A percentile compares a stretch with the other conserved stretches of the same genome.
These are phyloP conservation scores for Drosophila lacertosa DNA, from an alignment of 1,140 invertebrate genomes.

Conservation along the genomic window DNA sequence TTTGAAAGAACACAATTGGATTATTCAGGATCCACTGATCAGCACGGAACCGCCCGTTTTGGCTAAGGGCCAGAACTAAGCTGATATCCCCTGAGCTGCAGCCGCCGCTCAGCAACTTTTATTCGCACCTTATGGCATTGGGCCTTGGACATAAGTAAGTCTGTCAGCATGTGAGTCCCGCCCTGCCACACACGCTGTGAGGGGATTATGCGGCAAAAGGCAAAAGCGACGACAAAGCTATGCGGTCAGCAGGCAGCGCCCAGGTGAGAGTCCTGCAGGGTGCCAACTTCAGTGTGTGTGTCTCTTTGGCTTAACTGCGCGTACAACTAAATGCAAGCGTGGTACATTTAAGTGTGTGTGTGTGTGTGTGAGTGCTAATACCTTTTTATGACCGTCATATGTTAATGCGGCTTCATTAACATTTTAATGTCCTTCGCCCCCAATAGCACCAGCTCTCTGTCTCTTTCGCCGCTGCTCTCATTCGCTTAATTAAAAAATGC, in stretches of 20 bases:
- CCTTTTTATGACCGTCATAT: conserved; percentile 81
- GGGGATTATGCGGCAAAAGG: conserved; percentile 75
- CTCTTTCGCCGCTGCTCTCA: background rate
- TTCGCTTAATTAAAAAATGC: conserved; percentile 73
- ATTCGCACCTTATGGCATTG: conserved; percentile 77
- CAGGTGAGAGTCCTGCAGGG: conserved; percentile 43
- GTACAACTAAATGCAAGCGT: conserved; percentile 50
- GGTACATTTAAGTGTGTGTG: conserved; percentile 1
- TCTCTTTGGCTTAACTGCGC: conserved; percentile 51
- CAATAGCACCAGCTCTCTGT: conserved; percentile 46
- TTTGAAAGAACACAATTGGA: background rate
- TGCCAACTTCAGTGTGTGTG: conserved; percentile 7
- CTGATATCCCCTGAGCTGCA: conserved; percentile 31
- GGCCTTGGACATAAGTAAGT: conserved; percentile 65
- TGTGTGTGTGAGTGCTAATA: conserved; percentile 56
- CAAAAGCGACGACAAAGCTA: conserved; percentile 58
- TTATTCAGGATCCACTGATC: conserved; percentile 3
- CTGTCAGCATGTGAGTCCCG: conserved; percentile 68
- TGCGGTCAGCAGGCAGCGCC: conserved; percentile 68
- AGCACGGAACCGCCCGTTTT: conserved; percentile 1
- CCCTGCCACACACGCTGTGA: background rate
- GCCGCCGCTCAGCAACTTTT: conserved; percentile 64
- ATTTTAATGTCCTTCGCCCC: conserved; percentile 71
- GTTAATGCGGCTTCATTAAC: conserved; percentile 80
- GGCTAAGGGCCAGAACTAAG: conserved; percentile 7